Conservation (phyloP, 2,888 invertebrate species). For the Odontomyia ornata region DNA sequence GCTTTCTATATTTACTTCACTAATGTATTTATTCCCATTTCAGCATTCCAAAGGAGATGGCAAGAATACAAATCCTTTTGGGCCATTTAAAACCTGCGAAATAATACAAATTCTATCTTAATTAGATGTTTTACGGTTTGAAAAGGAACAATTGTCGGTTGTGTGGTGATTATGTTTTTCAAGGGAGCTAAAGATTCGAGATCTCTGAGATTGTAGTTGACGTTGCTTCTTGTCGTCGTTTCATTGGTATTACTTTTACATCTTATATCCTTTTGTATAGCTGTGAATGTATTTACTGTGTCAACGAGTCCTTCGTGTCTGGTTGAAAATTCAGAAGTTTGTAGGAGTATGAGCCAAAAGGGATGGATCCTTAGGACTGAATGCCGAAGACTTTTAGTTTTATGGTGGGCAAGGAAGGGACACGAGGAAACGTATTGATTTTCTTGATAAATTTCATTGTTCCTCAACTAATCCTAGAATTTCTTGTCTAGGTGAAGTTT, state of each 20-base stretch:
- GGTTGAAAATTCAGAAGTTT: not conserved
- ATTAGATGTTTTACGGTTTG: slow-evolving; percentile 31
- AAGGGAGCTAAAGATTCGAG: not conserved
- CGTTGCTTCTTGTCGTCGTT: not conserved
- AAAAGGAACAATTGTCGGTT: slow-evolving; percentile 27
- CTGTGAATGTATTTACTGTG: not conserved
- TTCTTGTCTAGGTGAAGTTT: too few species aligned
- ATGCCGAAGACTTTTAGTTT: not conserved
- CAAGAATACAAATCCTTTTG: slow-evolving; percentile 23
- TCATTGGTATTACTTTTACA: not conserved
- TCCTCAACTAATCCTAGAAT: not conserved
- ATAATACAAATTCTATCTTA: slow-evolving; percentile 35
- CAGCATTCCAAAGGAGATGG: not conserved
- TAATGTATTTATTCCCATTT: not conserved
- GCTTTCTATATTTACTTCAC: too few species aligned
- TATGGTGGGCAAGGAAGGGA: not conserved
- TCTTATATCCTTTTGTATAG: too few species aligned
- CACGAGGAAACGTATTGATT: slow-evolving; percentile 9
- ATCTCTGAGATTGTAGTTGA: not conserved
- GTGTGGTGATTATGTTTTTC: not conserved
- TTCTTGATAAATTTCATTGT: not conserved
- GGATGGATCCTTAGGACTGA: not conserved
- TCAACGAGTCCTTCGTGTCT: not conserved
- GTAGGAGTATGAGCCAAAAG: not conserved
- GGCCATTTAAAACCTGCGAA: slow-evolving; percentile 23